Percentiles rank a stretch among this genome's conserved stretches.
These are phyloP conservation scores for Drosophila gunungcola DNA, from an alignment of 1,140 invertebrate genomes.

Conservation along the genomic window DNA sequence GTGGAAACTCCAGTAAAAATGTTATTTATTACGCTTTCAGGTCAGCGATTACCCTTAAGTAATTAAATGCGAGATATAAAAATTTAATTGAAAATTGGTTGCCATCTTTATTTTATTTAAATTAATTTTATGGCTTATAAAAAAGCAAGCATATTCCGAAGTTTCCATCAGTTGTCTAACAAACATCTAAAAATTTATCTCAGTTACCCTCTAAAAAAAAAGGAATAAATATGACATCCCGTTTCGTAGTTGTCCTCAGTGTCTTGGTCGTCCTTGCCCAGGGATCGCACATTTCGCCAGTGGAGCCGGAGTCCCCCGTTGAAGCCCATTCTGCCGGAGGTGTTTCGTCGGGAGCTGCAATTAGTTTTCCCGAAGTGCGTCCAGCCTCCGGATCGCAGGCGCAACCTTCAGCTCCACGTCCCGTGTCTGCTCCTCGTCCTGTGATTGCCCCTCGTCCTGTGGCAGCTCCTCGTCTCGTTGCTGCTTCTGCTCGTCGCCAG, in stretches of 20 bases:
- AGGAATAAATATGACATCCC: neutral
- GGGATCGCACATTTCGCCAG: conserved; percentile 1
- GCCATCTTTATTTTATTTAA: too few species aligned
- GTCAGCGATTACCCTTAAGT: neutral
- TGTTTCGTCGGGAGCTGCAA: conserved; percentile 1
- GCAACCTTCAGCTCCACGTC: neutral
- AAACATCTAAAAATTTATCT: neutral
- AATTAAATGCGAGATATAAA: neutral
- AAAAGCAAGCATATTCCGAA: neutral
- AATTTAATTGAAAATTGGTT: neutral
- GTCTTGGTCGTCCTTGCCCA: conserved; percentile 2
- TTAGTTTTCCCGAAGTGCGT: conserved; percentile 17
- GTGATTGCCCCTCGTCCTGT: neutral
- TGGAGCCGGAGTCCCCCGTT: neutral
- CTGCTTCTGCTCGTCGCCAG: neutral
- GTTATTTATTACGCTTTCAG: neutral
- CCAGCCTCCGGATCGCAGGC: neutral
- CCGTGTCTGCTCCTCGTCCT: neutral
- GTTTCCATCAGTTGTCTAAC: neutral
- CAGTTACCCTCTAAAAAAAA: too few species aligned
- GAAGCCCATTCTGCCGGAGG: neutral
- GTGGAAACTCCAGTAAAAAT: conserved; percentile 7
- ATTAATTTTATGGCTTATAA: neutral
- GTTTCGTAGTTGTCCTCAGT: neutral
- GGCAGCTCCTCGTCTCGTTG: neutral